A percentile compares a stretch with the other conserved stretches of the same genome.
These are phyloP conservation scores for Oscheius onirici DNA, from an alignment of 2,888 invertebrate genomes.

Conservation along the genomic window DNA sequence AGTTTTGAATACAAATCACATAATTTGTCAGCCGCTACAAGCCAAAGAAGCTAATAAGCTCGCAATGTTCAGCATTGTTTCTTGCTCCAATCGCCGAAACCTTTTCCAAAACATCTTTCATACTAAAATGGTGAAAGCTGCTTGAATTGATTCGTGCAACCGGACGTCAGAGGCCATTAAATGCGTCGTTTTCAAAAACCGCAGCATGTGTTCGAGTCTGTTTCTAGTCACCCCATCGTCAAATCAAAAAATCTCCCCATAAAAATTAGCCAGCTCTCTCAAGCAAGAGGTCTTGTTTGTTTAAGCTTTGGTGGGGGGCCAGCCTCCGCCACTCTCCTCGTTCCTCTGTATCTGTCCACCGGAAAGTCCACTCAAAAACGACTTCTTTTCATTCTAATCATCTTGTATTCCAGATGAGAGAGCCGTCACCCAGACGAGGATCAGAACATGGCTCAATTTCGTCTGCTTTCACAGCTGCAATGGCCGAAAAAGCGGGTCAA, in stretches of 20 bases:
- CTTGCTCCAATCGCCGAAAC: too few relatives aligned
- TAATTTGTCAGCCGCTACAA: too few relatives aligned
- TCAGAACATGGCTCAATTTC: slow-evolving; percentile 48
- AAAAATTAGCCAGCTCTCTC: background rate
- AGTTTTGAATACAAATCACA: too few relatives aligned
- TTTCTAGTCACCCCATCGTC: too few relatives aligned
- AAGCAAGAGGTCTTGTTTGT: slow-evolving; percentile 9
- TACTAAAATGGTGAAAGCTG: too few relatives aligned
- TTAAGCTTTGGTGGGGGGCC: background rate
- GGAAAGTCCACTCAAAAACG: slow-evolving; percentile 29
- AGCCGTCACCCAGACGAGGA: slow-evolving; percentile 48
- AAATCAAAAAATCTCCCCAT: background rate
- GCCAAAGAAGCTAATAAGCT: too few relatives aligned
- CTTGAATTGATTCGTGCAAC: too few relatives aligned
- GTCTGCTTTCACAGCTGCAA: slow-evolving; percentile 54
- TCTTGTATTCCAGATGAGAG: slow-evolving; percentile 34
- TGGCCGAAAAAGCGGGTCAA: slow-evolving; percentile 40
- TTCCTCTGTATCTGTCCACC: slow-evolving; percentile 19
- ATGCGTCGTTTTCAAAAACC: background rate
- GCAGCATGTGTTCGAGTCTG: background rate
- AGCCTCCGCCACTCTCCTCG: background rate
- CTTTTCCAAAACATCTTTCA: too few relatives aligned
- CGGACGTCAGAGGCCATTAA: background rate
- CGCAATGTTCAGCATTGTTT: too few relatives aligned
- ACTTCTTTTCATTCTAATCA: background rate